Base-by-base conservation (phyloP, 2,888 invertebrate species). In the Plebejus melissa region DNA sequence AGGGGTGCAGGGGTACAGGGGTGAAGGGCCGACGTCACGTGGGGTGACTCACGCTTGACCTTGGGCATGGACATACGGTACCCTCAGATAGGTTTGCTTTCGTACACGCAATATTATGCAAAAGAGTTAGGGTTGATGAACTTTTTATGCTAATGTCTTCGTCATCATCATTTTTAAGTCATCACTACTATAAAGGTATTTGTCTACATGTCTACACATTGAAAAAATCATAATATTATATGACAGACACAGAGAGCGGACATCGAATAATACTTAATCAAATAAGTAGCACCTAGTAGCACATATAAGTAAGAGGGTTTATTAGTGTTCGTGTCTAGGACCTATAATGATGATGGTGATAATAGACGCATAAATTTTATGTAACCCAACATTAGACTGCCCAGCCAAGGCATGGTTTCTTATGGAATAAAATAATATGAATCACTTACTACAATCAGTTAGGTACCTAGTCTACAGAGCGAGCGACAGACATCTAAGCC, bases 41-140 rank as follows among this genome's bases (percentile, higher is more conserved):
- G 70, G 70, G 70, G 22, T 70, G 70, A 70, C n/a, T 70, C 70
- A 70, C 70, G 70, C 70, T 22, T 70, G 70, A 70, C 70, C 70
- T 70, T 70, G 70, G 41, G n/a, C 32, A 65, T 65, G 65, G 65
- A 65, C 65, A 65, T 65, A 65, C 28, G 65, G 65, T 65, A 65
- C 32, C 65, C 65, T 65, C 65, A 32, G 65, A 36, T 65, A 32
- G 65, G 32, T 60, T 65, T 60, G 60, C 60, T 60, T 65, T 32
- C 65, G 32, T 65, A 16, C 65, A 65, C 65, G 65, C 65, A 65
- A 65, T 13, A 65, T 32, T 13, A 65, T 32, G 65, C 65, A 65
- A 65, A 65, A 16, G 5, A 32, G 60, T 60, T 60, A 11, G 36
- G 32, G 65, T 36, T 65, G 13, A 16, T 13, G 13, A 13, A 32